These are phyloP conservation scores for Noctuana brunneofusca DNA, from an alignment of 2,888 invertebrate species.

Conservation along the genomic window DNA sequence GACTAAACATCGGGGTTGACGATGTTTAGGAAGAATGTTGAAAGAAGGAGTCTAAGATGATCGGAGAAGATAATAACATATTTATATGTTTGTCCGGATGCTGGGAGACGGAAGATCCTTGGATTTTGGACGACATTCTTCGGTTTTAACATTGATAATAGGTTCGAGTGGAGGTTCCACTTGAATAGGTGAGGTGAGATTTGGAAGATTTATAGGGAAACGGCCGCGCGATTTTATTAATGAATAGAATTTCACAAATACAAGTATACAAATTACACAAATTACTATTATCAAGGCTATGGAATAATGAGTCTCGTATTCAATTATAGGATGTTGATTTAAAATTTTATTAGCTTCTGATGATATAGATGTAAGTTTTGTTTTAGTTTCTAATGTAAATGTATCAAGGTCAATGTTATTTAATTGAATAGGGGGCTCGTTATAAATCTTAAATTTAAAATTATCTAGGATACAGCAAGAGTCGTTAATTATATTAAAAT, in stretches of 20 bases:
- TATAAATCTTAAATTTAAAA: neutral
- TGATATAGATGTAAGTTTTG: neutral
- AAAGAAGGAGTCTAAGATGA: too few relatives aligned
- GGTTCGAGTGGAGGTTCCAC: neutral
- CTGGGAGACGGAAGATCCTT: too few relatives aligned
- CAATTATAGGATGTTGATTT: slow-evolving; percentile 3
- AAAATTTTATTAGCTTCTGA: neutral
- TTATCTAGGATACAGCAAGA: neutral
- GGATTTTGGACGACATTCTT: neutral
- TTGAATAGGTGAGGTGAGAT: neutral
- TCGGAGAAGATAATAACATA: neutral
- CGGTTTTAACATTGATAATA: too few relatives aligned
- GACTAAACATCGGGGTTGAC: neutral
- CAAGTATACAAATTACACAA: neutral
- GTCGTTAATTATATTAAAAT: neutral
- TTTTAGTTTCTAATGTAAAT: neutral
- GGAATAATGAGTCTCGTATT: slow-evolving; percentile 2
- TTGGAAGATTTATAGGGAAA: neutral
- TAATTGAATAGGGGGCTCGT: slow-evolving; percentile 1
- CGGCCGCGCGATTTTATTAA: neutral
- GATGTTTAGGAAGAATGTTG: neutral
- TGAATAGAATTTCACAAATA: neutral
- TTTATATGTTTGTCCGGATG: neutral
- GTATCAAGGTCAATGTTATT: neutral
- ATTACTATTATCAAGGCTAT: neutral